Evolutionary conservation across 2,113 vertebrate species (phyloP), one percentile per base, ranked within the genome.

Genomic region (Scartelaos histophorus): DNA sequence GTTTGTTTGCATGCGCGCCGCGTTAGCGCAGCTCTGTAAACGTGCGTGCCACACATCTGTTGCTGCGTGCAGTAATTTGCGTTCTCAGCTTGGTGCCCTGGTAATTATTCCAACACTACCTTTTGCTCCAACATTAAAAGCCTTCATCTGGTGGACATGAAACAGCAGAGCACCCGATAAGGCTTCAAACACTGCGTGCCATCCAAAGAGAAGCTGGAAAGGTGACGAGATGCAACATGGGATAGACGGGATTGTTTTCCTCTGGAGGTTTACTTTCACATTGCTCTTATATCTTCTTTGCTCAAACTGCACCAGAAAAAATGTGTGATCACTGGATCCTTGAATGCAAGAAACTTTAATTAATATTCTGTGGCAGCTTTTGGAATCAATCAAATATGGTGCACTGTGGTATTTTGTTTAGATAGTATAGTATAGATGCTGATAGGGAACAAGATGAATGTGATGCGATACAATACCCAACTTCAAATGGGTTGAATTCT

Each of bases 81-180:
- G 83, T 88, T 90, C 92, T 58, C 91, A 94, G 93, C 93, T 93
- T 93, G 93, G 90, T 61, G 85, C 91, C 92, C 84, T 79, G 57
- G 90, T 93, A 94, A 94, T 94, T 93, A 94, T 92, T 90, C 82
- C 89, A 81, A 85, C 34, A 75, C 82, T 92, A 90, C 88, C 85
- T 93, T 92, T 93, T 89, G 88, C 93, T 91, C 84, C 84, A 25
- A 90, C 91, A 92, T 93, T 93, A 89, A 93, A 93, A 91, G 90
- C 76, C 85, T 92, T 91, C 87, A 87, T 93, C 87, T 91, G 90
- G 84, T 68, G 45, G 69, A 93, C 90, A 91, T 94, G 87, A 94
- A 94, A 93, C 83, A 72, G 82, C 73, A 56, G 85, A 85, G 73
- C 80, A 73, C 71, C 69, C 82, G 91, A 93, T 93, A 92, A 90